A percentile compares a stretch with the other conserved stretches of the same genome.
Conservation (phyloP, 2,797 vertebrate species). For the Xenentodon cancila region DNA sequence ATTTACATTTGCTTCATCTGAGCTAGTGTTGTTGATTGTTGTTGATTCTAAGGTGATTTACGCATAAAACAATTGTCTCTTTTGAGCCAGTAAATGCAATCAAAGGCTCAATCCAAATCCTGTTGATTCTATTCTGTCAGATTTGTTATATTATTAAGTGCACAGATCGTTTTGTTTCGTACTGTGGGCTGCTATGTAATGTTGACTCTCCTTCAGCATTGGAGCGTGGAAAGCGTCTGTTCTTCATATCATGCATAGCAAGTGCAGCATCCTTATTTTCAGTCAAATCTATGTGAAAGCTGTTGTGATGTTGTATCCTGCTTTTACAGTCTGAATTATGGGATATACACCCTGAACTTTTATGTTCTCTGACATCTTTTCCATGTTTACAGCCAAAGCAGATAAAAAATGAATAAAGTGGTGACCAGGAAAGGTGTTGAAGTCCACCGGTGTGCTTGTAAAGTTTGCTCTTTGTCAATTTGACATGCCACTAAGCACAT, state of each 20-base stretch:
- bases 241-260: no score
- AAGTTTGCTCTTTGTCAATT: conserved; percentile 38
- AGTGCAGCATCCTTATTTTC: neutral
- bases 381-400: conserved; percentile 19
- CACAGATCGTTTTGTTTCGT: no score
- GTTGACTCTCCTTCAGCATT: no score
- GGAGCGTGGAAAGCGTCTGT: no score
- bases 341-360: conserved; percentile 22
- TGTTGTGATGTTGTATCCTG: conserved; percentile 11
- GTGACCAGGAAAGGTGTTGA: conserved; percentile 13
- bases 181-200: no score
- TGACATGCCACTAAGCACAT: conserved; percentile 34
- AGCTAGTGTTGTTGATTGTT: neutral
- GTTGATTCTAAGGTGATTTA: no score
- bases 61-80: no score
- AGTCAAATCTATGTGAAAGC: conserved; percentile 8
- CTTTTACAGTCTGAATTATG: conserved; percentile 22
- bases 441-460: conserved; percentile 37
- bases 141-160: no score
- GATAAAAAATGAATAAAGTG: conserved; percentile 42
- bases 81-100: no score
- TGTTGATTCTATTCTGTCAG: no score
- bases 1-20: neutral
- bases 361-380: conserved; percentile 26
- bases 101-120: no score